Evolutionary conservation across 2,113 vertebrate species (phyloP), one percentile per base, ranked within the genome.

Genomic region (Ciconia boyciana): DNA sequence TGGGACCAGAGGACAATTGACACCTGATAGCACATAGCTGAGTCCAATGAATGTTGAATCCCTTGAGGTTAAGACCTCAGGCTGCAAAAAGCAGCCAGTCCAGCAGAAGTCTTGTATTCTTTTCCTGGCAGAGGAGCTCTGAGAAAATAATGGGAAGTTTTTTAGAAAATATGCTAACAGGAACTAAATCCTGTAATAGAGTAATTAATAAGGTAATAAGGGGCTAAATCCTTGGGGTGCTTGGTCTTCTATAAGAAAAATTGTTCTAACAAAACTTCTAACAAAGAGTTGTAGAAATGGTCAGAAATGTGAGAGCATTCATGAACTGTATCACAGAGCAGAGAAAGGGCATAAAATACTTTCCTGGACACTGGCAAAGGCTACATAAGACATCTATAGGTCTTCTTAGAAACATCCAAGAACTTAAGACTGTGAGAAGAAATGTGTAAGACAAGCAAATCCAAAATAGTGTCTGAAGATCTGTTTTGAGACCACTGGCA

Each of bases 21-120:
- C 31, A 91, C 25, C 8, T 74, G 43, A 9, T 34, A 83, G 43
- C 46, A 60, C n/a, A 8, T 22, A 58, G 43, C 60, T 54, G 31
- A 91, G n/a, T 41, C 36, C 0, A 0, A 8, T n/a, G 26, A 57
- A 44, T 5, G 5, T 10, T 61, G 44, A 44, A 43, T 57, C 49
- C 41, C 31, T 31, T 66, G 32, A 28, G 19, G 51, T 22, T 71
- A 75, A 87, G 78, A 77, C 5, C 9, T 71, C 29, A 54, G 34
- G 19, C 28, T 89, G 55, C 43, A 82, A 66, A 91, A 70, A 83
- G 11, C 51, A 69, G 26, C 19, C 4, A 15, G 31, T 34, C 16
- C 20, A 71, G 24, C 21, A 29, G 12, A 58, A 79, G 13, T 66
- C 21, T 74, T 49, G 1, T 43, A 1, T 14, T 28, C 29, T 76